Evolutionary conservation across 2,113 vertebrate genomes (phyloP), one percentile per base, ranked within the genome.

Genomic region (Carassius gibelio): DNA sequence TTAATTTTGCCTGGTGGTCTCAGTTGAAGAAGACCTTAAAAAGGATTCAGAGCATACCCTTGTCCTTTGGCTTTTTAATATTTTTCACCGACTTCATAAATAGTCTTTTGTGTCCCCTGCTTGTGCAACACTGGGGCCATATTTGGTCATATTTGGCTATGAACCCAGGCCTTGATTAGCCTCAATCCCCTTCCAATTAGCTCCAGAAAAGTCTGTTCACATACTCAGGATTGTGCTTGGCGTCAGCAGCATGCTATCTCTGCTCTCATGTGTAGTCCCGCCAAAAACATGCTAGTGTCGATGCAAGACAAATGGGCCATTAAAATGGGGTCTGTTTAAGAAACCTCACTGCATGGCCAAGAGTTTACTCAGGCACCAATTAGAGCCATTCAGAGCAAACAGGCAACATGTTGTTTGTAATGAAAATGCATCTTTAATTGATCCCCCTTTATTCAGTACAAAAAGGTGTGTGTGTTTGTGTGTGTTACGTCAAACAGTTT

Each of bases 361-460:
- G 88, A 91, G 89, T 94, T 93, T 93, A 92, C 90, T 88, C 90
- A 92, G 90, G 90, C 91, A 90, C 91, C 90, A 90, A 93, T 93
- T 91, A 92, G 90, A 90, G 89, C 78, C 88, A 89, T 83, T 85
- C 90, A 82, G 79, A 89, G 91, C 88, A 92, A 92, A 90, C 88
- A 92, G 83, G 84, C 74, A 85, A 75, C 52, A 36, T 71, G 17
- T 71, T 59, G 52, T 62, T 92, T 91, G 88, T 85, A 90, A 85
- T 86, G 86, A 87, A 90, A 81, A 91, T 92, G 90, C 88, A 93
- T 91, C 90, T 91, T 91, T 89, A 87, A 83, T 88, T 87, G 76
- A 85, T 88, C 75, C 76, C 62, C 64, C 61, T 84, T 84, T 85
- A 75, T 75, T 30, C 71, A 59, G 69, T 23, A 61, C 21, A 15